Conservation (phyloP, 1,140 invertebrate species). For the Oscheius sp. region DNA sequence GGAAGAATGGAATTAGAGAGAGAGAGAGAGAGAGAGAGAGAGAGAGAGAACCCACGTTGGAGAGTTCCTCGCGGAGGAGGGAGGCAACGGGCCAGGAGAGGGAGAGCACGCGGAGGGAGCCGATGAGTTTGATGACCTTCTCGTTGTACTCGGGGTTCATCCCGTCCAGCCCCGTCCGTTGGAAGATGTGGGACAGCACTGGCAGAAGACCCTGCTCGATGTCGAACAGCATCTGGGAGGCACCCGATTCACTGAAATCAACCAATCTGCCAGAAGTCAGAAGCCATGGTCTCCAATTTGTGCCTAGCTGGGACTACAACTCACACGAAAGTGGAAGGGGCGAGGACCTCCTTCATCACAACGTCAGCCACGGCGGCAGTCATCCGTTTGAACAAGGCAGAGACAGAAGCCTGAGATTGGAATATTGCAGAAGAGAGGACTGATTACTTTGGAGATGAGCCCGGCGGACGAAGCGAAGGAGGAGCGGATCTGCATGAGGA, state of each 20-base stretch:
- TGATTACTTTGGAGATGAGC: not conserved
- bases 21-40: too few relatives aligned
- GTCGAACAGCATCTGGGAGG: slow-evolving; percentile 32
- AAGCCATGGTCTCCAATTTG: too few relatives aligned
- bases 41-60: not conserved
- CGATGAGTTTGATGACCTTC: slow-evolving; percentile 6
- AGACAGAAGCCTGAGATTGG: not conserved
- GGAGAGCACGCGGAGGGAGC: slow-evolving; percentile 5
- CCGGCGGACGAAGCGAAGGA: not conserved
- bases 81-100: slow-evolving; percentile 2
- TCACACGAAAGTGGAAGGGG: not conserved
- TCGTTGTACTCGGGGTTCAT: slow-evolving; percentile 7
- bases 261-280: too few relatives aligned
- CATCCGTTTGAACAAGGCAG: not conserved
- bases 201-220: slow-evolving; percentile 14
- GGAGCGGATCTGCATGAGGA: slow-evolving; percentile 10
- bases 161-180: slow-evolving; percentile 1
- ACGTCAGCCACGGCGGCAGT: not conserved
- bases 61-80: slow-evolving; percentile 18
- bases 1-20: not conserved
- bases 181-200: slow-evolving; percentile 14
- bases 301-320: not conserved
- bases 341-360: not conserved
- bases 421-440: not conserved
- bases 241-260: slow-evolving; percentile 10